phyloP scores from a whole-genome alignment of 2,888 invertebrate species.

The Crepidodera aurea region DNA sequence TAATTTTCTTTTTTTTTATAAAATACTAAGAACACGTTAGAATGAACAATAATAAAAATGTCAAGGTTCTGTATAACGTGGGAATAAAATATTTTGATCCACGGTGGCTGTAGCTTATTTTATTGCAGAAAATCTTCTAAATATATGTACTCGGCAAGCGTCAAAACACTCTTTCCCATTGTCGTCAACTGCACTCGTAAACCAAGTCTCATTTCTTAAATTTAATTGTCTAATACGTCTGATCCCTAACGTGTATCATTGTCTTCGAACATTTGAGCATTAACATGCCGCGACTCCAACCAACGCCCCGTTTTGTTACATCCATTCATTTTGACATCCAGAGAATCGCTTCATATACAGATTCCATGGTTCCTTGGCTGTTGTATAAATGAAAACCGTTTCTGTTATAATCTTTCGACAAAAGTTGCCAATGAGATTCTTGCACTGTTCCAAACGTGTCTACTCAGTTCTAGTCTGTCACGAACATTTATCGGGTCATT shows the following conservation, averaged over 20 bases:
- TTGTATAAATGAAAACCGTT: conserved; percentile 24
- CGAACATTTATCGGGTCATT: conserved; percentile 2
- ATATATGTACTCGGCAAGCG: no score
- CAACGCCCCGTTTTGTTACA: conserved; percentile 1
- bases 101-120: no score
- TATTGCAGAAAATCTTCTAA: no score
- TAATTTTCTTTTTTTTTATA: no score
- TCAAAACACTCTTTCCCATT: no score
- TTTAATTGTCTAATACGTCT: not conserved
- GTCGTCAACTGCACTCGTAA: no score
- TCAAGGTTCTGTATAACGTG: no score
- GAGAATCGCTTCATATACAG: conserved; percentile 5
- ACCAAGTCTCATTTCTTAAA: not conserved
- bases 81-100: no score
- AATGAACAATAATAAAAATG: no score
- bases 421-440: conserved; percentile 24
- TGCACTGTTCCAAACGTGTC: conserved; percentile 14
- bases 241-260: not conserved
- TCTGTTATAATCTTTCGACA: conserved; percentile 28
- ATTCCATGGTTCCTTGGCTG: conserved; percentile 2
- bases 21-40: no score
- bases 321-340: conserved; percentile 9
- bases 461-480: conserved; percentile 22
- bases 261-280: not conserved
- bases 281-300: not conserved